A percentile compares a stretch with the other conserved stretches of the same genome.
These are phyloP conservation scores for Pseudotriccus pelzelni DNA, from an alignment of 2,797 vertebrate species.

Conservation along the genomic window DNA sequence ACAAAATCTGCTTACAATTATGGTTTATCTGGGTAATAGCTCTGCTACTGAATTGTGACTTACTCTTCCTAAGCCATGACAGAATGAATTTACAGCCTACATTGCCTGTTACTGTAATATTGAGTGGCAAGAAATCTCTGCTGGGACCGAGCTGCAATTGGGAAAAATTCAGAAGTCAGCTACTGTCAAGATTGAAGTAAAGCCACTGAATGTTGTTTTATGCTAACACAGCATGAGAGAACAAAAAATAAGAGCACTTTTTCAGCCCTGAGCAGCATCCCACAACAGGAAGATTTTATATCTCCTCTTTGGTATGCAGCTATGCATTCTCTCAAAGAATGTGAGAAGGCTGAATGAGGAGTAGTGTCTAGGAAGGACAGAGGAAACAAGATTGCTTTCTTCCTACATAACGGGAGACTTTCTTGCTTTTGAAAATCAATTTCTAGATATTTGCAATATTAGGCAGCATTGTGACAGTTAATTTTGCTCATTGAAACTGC, in stretches of 20 bases:
- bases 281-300: neutral
- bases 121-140: neutral
- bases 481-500: neutral
- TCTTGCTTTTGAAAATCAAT: neutral
- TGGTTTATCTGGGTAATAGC: neutral
- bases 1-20: conserved; percentile 17
- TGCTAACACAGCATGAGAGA: neutral
- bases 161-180: neutral
- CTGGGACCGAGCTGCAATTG: neutral
- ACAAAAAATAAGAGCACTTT: neutral
- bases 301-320: neutral
- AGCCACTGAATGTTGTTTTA: neutral
- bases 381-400: neutral
- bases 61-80: neutral
- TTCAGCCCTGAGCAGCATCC: neutral
- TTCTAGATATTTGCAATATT: neutral
- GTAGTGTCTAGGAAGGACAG: neutral
- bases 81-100: neutral
- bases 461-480: neutral
- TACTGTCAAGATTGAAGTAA: neutral
- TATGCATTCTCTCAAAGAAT: neutral
- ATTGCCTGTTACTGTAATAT: neutral
- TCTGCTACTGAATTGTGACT: neutral
- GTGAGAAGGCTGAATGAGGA: neutral
- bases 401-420: neutral